Base-by-base conservation (phyloP, 2,797 vertebrate genomes). In the Eospalax fontanierii region DNA sequence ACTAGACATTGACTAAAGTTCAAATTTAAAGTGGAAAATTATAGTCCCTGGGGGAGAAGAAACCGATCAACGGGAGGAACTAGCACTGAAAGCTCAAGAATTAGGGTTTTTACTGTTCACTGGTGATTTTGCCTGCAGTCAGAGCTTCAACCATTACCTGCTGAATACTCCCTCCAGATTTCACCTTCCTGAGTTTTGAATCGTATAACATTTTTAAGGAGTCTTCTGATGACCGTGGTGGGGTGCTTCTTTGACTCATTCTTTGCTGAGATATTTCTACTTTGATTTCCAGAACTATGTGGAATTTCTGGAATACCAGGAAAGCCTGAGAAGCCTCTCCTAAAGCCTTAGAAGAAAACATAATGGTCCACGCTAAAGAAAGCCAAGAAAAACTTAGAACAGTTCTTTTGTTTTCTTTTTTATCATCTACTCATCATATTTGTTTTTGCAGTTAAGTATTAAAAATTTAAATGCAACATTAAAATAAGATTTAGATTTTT, bases 11-110 rank as follows among this genome's bases (percentile, higher is more conserved):
- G 95, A 97, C 91, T 95, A 84, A 82, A 95, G 96, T 96, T 98
- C 97, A 98, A 95, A 97, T 95, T 95, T 97, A 97, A 98, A 97
- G 96, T 97, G 93, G 95, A 97, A 97, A 97, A 97, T 97, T 96
- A 97, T 79, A 95, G 95, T 92, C 95, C 91, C 94, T 74, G 10
- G 61, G 89, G 96, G 95, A 95, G 92, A 94, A 95, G 91, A 95
- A 96, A 84, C 74, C 91, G 96, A 95, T 97, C 97, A 94, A 24
- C 86, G 87, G 87, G 94, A 95, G 70, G 81, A 96, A 95, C 94
- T 70, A 92, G 90, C 46, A 94, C 82, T 91, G 22, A 88, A 96
- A 97, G 91, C 89, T 79, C 82, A 57, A 84, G 91, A 95, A 97
- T 96, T 86, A 95, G 96, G 87, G 96, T 84, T 97, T 97, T 97